These are phyloP conservation scores for Andrena trimmerana DNA, from an alignment of 2,888 invertebrate genomes.

Conservation along the genomic window DNA sequence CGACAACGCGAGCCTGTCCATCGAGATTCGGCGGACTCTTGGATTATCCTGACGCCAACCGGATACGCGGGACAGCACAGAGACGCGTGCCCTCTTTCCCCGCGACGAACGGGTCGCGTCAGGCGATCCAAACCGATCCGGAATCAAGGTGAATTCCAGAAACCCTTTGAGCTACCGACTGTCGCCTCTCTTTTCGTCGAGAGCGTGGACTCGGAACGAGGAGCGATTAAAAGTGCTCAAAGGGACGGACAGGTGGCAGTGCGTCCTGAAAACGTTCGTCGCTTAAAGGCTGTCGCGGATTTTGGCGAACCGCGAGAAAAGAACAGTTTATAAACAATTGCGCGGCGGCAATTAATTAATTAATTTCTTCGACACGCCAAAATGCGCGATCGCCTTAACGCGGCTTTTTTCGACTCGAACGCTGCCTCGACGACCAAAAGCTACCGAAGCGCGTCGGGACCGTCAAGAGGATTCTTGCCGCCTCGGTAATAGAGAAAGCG, in stretches of 20 bases:
- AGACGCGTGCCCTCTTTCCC: background rate
- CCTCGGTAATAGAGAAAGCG: too few relatives aligned
- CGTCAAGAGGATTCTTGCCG: too few relatives aligned
- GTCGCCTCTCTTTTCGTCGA: background rate
- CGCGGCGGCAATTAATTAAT: too few relatives aligned
- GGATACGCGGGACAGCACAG: background rate
- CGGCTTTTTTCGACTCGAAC: too few relatives aligned
- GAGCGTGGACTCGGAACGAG: background rate
- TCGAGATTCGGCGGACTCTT: background rate
- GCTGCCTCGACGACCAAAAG: too few relatives aligned
- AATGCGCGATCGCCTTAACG: too few relatives aligned
- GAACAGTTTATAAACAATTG: too few relatives aligned
- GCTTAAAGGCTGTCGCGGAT: too few relatives aligned
- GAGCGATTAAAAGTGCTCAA: background rate
- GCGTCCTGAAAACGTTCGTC: constrained; percentile 6
- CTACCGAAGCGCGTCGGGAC: too few relatives aligned
- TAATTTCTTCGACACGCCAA: too few relatives aligned
- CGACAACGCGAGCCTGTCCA: background rate
- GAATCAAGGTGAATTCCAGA: background rate
- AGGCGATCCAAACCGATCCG: background rate
- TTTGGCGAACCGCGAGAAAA: too few relatives aligned
- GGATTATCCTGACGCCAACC: background rate
- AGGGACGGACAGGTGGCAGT: background rate
- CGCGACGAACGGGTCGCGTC: too few relatives aligned
- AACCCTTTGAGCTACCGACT: background rate